phyloP scores from a whole-genome alignment of 1,140 invertebrate genomes.

The Monochamus saltuarius region DNA sequence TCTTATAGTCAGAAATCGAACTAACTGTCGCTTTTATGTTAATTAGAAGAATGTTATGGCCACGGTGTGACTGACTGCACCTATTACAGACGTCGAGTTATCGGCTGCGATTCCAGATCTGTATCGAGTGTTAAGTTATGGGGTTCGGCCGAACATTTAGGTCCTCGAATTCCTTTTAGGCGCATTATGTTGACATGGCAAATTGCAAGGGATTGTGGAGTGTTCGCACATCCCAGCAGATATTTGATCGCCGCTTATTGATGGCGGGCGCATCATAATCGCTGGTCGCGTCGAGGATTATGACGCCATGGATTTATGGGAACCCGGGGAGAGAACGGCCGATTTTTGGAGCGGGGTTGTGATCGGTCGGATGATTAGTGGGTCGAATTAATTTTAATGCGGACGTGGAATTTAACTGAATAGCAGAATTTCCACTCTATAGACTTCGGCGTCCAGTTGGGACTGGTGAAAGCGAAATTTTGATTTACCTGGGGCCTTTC shows the following conservation, averaged over 20 bases:
- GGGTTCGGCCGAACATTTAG: not conserved
- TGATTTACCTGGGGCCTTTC: too few relatives aligned
- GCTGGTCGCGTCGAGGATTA: constrained; percentile 3
- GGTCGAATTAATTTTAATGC: not conserved
- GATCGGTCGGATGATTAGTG: not conserved
- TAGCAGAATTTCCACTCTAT: not conserved
- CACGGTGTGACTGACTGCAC: too few relatives aligned
- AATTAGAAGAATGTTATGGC: too few relatives aligned
- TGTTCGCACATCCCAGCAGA: constrained; percentile 10
- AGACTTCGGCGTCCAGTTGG: too few relatives aligned
- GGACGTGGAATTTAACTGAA: not conserved
- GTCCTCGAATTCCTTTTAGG: constrained; percentile 10
- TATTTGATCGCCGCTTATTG: constrained; percentile 15
- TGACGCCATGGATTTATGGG: not conserved
- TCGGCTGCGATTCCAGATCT: too few relatives aligned
- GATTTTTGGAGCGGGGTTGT: not conserved
- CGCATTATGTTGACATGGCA: constrained; percentile 14
- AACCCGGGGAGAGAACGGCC: not conserved
- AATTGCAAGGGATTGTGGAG: constrained; percentile 13
- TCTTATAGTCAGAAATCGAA: too few relatives aligned
- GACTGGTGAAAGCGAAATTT: too few relatives aligned
- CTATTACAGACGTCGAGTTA: too few relatives aligned
- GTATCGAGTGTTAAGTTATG: too few relatives aligned
- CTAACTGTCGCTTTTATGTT: too few relatives aligned
- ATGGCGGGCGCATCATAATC: constrained; percentile 11